Conservation (phyloP, 2,113 vertebrate species). For the Pipra filicauda region DNA sequence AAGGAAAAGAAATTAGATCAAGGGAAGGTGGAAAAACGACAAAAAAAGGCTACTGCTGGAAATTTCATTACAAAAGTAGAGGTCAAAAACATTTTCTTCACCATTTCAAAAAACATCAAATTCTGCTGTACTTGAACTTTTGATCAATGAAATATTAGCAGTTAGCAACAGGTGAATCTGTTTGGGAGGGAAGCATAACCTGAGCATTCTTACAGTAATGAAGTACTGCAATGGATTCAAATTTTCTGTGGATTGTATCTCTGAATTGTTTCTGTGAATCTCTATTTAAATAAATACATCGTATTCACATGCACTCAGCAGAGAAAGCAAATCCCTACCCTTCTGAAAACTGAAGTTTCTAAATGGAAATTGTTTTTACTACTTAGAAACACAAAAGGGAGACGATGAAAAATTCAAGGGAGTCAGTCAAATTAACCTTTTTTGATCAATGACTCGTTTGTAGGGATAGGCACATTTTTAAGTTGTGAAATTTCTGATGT, state of each 20-base stretch:
- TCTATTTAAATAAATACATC: neutral
- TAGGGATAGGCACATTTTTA: constrained; percentile 3
- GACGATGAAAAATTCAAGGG: constrained; percentile 11
- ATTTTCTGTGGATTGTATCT: neutral
- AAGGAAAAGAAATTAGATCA: neutral
- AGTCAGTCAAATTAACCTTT: constrained; percentile 44
- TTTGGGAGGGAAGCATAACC: neutral
- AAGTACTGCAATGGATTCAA: neutral
- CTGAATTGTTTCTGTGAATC: neutral
- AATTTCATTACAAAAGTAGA: neutral
- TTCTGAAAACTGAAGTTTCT: constrained; percentile 11
- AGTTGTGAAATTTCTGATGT: constrained; percentile 33
- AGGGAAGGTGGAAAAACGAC: neutral
- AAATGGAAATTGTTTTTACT: neutral
- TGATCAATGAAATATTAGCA: neutral
- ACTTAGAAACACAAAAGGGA: neutral
- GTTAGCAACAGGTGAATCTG: neutral
- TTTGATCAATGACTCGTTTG: neutral
- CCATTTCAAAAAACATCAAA: neutral
- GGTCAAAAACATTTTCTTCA: neutral
- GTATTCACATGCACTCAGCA: neutral
- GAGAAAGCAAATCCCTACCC: neutral
- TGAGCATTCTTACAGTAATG: neutral
- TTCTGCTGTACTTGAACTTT: neutral
- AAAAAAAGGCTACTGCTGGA: neutral